A percentile compares a stretch with the other conserved stretches of the same genome.
Conservation (phyloP, 1,140 invertebrate genomes). For the Latrodectus geometricus region DNA sequence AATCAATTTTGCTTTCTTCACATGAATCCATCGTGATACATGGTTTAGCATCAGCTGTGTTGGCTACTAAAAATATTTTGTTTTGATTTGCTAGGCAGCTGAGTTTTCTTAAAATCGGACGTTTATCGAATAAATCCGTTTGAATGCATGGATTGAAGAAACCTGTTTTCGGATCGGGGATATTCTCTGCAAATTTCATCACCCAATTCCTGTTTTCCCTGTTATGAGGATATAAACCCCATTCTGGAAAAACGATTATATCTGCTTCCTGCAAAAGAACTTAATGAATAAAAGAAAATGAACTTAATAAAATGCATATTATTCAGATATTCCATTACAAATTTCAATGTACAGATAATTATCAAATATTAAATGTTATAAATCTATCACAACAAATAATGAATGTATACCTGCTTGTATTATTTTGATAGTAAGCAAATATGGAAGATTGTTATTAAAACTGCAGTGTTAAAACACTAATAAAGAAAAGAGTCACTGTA, state of each 20-base stretch:
- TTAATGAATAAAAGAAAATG: too few relatives aligned
- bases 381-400: too few relatives aligned
- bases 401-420: too few relatives aligned
- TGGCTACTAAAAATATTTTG: slow-evolving; percentile 77
- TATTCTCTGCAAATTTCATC: background rate
- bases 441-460: too few relatives aligned
- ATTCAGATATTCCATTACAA: too few relatives aligned
- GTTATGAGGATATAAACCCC: slow-evolving; percentile 67
- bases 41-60: slow-evolving; percentile 76
- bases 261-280: slow-evolving; percentile 74
- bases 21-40: slow-evolving; percentile 68
- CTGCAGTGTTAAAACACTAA: too few relatives aligned
- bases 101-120: slow-evolving; percentile 67
- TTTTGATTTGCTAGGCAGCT: slow-evolving; percentile 74
- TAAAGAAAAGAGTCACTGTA: too few relatives aligned
- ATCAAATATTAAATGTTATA: too few relatives aligned
- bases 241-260: slow-evolving; percentile 87
- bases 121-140: slow-evolving; percentile 16
- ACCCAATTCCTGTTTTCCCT: background rate
- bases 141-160: slow-evolving; percentile 47
- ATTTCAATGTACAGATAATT: too few relatives aligned
- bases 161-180: slow-evolving; percentile 25
- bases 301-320: background rate
- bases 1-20: slow-evolving; percentile 66
- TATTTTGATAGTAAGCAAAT: too few relatives aligned